phyloP scores from a whole-genome alignment of 1,140 invertebrate species.

The Pygmarrhopalites habei region DNA sequence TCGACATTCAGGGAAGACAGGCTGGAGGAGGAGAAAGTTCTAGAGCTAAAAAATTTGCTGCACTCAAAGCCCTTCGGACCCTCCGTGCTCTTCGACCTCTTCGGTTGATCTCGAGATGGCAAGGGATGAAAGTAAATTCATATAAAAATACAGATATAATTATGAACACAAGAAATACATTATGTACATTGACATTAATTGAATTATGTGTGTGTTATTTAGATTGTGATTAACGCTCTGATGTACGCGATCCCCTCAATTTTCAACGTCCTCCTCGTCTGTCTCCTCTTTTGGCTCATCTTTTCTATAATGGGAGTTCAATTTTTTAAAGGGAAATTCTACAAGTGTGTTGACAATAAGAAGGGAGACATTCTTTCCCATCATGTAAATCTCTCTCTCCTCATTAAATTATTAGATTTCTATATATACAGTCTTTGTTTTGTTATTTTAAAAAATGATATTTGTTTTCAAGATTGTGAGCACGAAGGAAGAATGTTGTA shows the following conservation, averaged over 20 bases:
- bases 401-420: too few relatives aligned
- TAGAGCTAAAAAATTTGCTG: slow-evolving; percentile 62
- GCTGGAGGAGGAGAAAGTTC: background rate
- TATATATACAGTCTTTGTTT: too few relatives aligned
- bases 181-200: background rate
- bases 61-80: slow-evolving; percentile 65
- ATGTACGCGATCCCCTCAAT: slow-evolving; percentile 92
- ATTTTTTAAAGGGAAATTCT: slow-evolving; percentile 76
- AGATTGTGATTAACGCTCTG: slow-evolving; percentile 84
- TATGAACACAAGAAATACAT: background rate
- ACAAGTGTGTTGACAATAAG: slow-evolving; percentile 72
- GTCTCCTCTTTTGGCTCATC: slow-evolving; percentile 87
- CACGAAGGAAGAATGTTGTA: slow-evolving; percentile 38
- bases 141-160: background rate
- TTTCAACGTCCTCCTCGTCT: slow-evolving; percentile 84
- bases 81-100: slow-evolving; percentile 68
- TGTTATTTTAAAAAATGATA: too few relatives aligned
- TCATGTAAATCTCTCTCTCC: slow-evolving; percentile 5
- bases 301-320: slow-evolving; percentile 92
- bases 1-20: background rate
- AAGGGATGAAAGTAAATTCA: slow-evolving; percentile 70
- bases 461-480: slow-evolving; percentile 3
- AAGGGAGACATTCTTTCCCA: slow-evolving; percentile 48
- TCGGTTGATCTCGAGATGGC: slow-evolving; percentile 82
- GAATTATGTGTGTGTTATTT: too few relatives aligned